phyloP scores from a whole-genome alignment of 2,113 vertebrate species.

The Lophotis ruficrista region DNA sequence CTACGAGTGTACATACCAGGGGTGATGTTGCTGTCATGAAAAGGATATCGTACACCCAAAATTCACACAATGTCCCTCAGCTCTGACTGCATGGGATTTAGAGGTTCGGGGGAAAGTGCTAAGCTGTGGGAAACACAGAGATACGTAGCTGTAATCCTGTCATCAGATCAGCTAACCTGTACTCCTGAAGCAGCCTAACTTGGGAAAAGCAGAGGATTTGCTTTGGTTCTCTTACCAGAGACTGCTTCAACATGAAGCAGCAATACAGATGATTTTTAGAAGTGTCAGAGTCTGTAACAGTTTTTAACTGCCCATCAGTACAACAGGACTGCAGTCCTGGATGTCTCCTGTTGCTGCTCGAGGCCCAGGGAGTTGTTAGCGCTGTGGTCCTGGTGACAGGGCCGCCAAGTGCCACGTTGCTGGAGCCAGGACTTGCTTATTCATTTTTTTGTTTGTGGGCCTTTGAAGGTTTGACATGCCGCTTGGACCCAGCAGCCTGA shows the following conservation, averaged over 20 bases:
- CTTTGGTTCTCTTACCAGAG: neutral
- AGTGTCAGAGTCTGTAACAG: accelerated
- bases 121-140: neutral
- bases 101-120: neutral
- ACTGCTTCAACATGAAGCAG: neutral
- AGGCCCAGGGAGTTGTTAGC: neutral
- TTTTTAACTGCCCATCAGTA: neutral
- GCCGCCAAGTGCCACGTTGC: neutral
- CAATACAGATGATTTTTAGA: neutral
- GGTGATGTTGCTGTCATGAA: neutral
- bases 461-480: neutral
- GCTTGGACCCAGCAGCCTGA: neutral
- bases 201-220: neutral
- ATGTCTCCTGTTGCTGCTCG: accelerated
- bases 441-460: neutral
- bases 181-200: neutral
- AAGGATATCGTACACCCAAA: neutral
- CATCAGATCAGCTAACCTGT: neutral
- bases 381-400: neutral
- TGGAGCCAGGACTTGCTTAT: neutral
- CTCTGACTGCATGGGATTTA: neutral
- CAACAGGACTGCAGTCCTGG: neutral
- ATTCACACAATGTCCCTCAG: neutral
- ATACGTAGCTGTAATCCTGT: neutral
- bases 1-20: accelerated